These are phyloP conservation scores for Mormyrus hasselquistii DNA, from an alignment of 2,797 vertebrate genomes.

Conservation along the genomic window DNA sequence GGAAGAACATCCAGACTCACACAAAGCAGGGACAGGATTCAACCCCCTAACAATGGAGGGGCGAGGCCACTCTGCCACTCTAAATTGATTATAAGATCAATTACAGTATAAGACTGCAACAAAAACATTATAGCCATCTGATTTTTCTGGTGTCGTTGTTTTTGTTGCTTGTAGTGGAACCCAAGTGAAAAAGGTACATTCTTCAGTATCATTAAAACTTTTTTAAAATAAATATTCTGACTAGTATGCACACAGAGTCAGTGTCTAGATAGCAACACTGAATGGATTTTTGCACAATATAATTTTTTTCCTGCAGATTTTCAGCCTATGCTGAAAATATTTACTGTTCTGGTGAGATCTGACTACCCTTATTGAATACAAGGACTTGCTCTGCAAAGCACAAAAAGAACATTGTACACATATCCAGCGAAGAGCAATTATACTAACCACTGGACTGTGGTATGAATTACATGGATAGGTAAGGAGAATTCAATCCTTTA, in stretches of 20 bases:
- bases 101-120: not conserved
- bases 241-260: not conserved
- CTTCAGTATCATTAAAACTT: not conserved
- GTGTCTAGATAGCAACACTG: not conserved
- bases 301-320: constrained; percentile 12
- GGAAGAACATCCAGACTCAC: not conserved
- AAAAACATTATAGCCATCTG: not conserved
- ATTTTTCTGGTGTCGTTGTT: not conserved
- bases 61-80: not conserved
- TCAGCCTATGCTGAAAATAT: constrained; percentile 13
- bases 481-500: constrained; percentile 21
- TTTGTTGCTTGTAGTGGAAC: not conserved
- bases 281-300: not conserved
- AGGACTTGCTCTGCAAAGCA: not conserved
- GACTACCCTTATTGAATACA: not conserved
- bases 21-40: not conserved
- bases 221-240: not conserved
- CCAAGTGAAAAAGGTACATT: not conserved
- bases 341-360: constrained; percentile 15
- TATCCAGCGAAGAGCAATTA: constrained; percentile 19
- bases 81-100: not conserved
- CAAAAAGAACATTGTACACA: constrained; percentile 23
- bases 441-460: constrained; percentile 12
- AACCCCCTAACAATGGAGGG: not conserved
- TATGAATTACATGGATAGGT: constrained; percentile 23